A percentile compares a stretch with the other conserved stretches of the same genome.
Evolutionary conservation across 2,888 invertebrate species (phyloP).

Genomic region (Mimachlamys varia): DNA sequence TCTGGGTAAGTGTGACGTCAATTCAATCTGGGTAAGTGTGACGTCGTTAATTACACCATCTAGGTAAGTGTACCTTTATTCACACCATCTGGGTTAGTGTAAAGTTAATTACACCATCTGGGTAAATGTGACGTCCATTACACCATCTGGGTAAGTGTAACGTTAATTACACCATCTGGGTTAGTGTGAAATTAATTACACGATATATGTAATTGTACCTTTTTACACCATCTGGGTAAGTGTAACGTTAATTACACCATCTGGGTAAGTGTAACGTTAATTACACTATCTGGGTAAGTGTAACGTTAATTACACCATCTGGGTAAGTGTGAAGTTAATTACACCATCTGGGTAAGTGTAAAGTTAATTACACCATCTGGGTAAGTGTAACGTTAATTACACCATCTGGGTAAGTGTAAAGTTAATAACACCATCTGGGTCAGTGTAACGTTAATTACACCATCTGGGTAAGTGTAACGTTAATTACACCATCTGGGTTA

Average conservation of each 20-base stretch:
- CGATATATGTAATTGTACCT: too few relatives aligned
- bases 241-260: not conserved
- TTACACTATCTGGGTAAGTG: not conserved
- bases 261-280: not conserved
- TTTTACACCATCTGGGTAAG: too few relatives aligned
- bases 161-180: not conserved
- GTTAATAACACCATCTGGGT: not conserved
- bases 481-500: not conserved
- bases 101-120: not conserved
- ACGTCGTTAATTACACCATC: not conserved
- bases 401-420: not conserved
- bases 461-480: not conserved
- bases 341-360: not conserved
- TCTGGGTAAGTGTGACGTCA: not conserved
- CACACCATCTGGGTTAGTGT: not conserved
- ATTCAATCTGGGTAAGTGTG: not conserved
- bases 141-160: not conserved
- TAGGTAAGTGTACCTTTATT: not conserved
- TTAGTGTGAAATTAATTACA: not conserved
- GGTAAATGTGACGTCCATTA: not conserved
- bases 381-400: not conserved
- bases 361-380: not conserved
- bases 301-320: not conserved
- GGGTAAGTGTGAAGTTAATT: not conserved
- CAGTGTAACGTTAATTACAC: not conserved